Conservation (phyloP, 2,113 vertebrate species). For the Patagioenas fasciata region DNA sequence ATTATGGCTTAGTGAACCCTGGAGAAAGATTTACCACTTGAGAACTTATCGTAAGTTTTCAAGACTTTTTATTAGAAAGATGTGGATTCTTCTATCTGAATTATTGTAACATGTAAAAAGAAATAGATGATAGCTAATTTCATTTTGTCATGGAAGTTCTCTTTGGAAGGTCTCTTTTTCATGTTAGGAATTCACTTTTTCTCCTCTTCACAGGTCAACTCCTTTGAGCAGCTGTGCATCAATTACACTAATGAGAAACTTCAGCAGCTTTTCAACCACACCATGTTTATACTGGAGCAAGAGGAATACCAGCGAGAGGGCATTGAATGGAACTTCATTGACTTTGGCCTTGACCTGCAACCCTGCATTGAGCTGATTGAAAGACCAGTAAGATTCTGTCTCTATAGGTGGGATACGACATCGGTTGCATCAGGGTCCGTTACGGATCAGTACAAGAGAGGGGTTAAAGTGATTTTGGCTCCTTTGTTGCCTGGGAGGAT, state of each 20-base stretch:
- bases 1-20: not conserved
- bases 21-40: not conserved
- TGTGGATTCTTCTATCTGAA: not conserved
- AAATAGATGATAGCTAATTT: not conserved
- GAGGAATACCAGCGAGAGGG: slow-evolving; percentile 96
- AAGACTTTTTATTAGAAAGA: not conserved
- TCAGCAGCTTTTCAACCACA: slow-evolving; percentile 98
- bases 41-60: not conserved
- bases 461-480: not conserved
- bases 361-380: slow-evolving; percentile 98
- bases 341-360: slow-evolving; percentile 94
- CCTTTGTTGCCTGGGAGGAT: not conserved
- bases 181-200: not conserved
- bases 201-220: slow-evolving; percentile 83
- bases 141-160: not conserved
- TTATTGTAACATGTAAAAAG: not conserved
- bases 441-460: not conserved
- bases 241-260: slow-evolving; percentile 98
- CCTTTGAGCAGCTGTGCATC: slow-evolving; percentile 97
- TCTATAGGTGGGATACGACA: not conserved
- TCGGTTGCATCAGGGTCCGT: not conserved
- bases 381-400: slow-evolving; percentile 78
- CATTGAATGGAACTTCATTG: slow-evolving; percentile 97
- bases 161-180: not conserved
- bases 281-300: slow-evolving; percentile 97